phyloP scores from a whole-genome alignment of 2,113 vertebrate species.

The Artemisiospiza belli region DNA sequence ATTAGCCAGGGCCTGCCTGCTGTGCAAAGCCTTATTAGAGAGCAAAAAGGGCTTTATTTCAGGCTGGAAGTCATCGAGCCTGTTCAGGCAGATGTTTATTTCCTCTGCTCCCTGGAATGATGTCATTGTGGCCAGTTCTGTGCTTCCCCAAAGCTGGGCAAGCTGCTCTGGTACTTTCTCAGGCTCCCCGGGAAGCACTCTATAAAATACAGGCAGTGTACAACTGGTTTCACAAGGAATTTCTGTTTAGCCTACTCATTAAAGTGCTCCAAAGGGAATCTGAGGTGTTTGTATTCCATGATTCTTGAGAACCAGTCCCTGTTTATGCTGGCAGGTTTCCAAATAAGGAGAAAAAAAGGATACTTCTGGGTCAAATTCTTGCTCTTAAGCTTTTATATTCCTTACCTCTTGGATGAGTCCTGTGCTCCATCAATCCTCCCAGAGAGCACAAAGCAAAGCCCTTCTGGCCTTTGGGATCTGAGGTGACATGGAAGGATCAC shows the following conservation, averaged over 20 bases:
- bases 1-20: background rate
- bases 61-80: background rate
- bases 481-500: rapidly evolving
- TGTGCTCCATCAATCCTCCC: background rate
- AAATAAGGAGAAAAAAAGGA: background rate
- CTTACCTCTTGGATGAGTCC: background rate
- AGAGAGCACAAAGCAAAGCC: background rate
- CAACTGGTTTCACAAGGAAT: background rate
- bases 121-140: background rate
- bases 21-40: background rate
- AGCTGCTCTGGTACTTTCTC: background rate
- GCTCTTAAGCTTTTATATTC: background rate
- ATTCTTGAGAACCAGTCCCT: background rate
- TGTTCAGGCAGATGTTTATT: background rate
- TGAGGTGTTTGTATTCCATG: background rate
- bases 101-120: background rate
- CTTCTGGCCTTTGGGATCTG: background rate
- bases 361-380: background rate
- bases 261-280: background rate
- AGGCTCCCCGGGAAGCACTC: background rate
- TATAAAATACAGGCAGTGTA: background rate
- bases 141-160: background rate
- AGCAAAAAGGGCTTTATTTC: background rate
- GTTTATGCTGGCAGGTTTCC: background rate
- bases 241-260: background rate